These are phyloP conservation scores for Tenthredo amoena DNA, from an alignment of 2,888 invertebrate species.

Conservation along the genomic window DNA sequence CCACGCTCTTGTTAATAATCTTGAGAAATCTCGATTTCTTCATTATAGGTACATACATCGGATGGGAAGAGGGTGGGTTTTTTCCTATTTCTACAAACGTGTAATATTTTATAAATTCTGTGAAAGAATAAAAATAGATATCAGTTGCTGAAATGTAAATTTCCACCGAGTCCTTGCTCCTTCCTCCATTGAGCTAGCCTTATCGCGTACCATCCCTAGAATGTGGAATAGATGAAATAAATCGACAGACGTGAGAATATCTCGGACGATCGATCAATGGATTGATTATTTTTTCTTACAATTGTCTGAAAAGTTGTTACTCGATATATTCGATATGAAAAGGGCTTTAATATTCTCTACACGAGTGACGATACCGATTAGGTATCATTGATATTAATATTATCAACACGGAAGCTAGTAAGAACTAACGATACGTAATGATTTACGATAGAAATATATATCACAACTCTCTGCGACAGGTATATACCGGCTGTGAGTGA, in stretches of 20 bases:
- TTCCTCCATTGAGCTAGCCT: constrained; percentile 76
- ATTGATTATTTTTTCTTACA: too few species aligned
- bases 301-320: neutral
- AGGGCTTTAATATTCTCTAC: neutral
- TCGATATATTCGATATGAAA: neutral
- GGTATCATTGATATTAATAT: neutral
- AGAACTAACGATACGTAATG: neutral
- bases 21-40: neutral
- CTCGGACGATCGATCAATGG: neutral
- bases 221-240: constrained; percentile 33
- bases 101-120: neutral
- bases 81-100: neutral
- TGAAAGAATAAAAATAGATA: neutral
- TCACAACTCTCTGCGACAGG: neutral
- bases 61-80: neutral
- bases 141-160: constrained; percentile 60
- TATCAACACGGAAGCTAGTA: neutral
- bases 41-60: neutral
- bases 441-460: neutral
- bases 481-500: neutral
- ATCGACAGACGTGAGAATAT: neutral
- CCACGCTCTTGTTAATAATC: neutral
- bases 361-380: neutral
- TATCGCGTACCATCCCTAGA: constrained; percentile 75
- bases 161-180: constrained; percentile 75